These are phyloP conservation scores for Phalera bucephala DNA, from an alignment of 2,888 invertebrate genomes.

Conservation along the genomic window DNA sequence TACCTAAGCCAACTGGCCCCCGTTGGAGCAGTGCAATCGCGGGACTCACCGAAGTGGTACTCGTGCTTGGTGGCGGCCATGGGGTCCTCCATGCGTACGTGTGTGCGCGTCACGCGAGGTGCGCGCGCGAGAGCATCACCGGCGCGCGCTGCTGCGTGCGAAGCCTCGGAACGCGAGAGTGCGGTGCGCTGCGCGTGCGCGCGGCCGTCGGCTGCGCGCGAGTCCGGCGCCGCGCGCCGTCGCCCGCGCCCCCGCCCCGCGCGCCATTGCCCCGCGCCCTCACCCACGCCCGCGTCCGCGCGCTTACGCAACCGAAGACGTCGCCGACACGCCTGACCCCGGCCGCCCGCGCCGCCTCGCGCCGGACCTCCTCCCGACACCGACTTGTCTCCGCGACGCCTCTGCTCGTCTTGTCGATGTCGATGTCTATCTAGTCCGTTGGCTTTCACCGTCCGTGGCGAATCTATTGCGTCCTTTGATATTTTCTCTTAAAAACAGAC, in stretches of 20 bases:
- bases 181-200: constrained; percentile 43
- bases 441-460: no score
- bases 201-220: constrained; percentile 51
- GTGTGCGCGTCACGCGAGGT: constrained; percentile 17
- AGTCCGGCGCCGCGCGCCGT: constrained; percentile 33
- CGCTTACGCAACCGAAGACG: constrained; percentile 41
- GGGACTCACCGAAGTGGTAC: constrained; percentile 67
- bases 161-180: constrained; percentile 6
- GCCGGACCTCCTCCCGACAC: constrained; percentile 15
- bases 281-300: constrained; percentile 14
- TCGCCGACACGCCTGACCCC: constrained; percentile 32
- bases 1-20: no score
- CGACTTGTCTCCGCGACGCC: constrained; percentile 4
- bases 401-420: no score
- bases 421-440: no score
- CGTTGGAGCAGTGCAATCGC: no score
- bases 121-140: constrained; percentile 8
- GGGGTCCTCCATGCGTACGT: constrained; percentile 35
- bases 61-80: constrained; percentile 58
- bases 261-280: constrained; percentile 11
- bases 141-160: constrained; percentile 38
- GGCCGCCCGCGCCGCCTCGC: constrained; percentile 13
- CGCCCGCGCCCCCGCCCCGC: constrained; percentile 18
- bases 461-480: no score
- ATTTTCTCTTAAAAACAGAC: no score